phyloP scores from a whole-genome alignment of 2,113 vertebrate species.

The Python bivittatus region DNA sequence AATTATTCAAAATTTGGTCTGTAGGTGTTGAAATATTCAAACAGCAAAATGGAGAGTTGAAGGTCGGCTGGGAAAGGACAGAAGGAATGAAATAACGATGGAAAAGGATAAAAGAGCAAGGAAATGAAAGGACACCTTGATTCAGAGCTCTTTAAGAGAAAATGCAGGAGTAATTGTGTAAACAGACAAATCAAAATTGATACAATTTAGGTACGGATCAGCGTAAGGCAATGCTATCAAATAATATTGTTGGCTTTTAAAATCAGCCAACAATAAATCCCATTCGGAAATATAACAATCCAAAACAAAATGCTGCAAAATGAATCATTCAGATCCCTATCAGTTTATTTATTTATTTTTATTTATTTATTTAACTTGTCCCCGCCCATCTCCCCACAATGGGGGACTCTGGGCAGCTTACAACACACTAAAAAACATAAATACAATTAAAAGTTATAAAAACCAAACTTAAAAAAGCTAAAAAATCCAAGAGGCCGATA shows the following conservation, averaged over 20 bases:
- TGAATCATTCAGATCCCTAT: background rate
- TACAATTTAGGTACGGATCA: background rate
- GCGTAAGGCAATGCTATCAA: slow-evolving; percentile 6
- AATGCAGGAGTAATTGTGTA: background rate
- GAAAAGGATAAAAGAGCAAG: background rate
- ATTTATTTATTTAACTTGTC: too few relatives aligned
- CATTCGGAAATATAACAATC: background rate
- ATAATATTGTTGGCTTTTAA: slow-evolving; percentile 1
- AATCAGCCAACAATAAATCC: slow-evolving; percentile 18
- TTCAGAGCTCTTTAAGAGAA: slow-evolving; percentile 2
- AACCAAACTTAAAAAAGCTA: too few relatives aligned
- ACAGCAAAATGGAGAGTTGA: slow-evolving; percentile 27
- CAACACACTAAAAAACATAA: too few relatives aligned
- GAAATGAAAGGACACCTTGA: slow-evolving; percentile 18
- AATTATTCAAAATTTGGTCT: background rate
- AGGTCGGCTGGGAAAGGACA: slow-evolving; percentile 40
- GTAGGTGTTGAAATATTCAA: background rate
- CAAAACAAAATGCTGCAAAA: slow-evolving; percentile 29
- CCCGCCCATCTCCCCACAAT: too few relatives aligned
- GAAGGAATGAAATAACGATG: background rate
- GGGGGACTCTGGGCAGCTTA: too few relatives aligned
- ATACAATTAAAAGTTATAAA: too few relatives aligned
- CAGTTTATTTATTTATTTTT: background rate
- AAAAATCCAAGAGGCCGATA: too few relatives aligned
- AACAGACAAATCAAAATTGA: slow-evolving; percentile 28